Percentiles rank a stretch among this genome's conserved stretches.
Conservation (phyloP, 2,113 vertebrate genomes). For the Sturnus vulgaris region DNA sequence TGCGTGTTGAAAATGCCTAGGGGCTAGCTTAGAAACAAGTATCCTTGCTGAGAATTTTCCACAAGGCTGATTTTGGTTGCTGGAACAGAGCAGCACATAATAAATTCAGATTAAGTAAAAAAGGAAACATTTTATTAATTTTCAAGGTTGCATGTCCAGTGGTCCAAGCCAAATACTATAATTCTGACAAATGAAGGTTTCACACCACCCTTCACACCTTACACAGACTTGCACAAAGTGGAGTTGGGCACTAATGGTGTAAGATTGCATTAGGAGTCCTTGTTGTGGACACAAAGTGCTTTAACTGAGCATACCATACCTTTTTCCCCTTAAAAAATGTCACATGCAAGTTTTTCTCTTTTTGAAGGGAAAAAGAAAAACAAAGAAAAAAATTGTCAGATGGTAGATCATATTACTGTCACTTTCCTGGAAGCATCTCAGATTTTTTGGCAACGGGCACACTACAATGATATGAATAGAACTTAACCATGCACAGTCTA, state of each 20-base stretch:
- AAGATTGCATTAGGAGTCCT: not conserved
- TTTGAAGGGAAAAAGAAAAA: not conserved
- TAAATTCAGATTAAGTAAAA: not conserved
- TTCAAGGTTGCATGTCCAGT: not conserved
- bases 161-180: not conserved
- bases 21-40: not conserved
- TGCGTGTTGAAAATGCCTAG: not conserved
- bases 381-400: not conserved
- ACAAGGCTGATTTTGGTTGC: not conserved
- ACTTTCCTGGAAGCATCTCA: constrained; percentile 17
- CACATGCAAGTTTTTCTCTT: not conserved
- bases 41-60: not conserved
- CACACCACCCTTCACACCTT: not conserved
- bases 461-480: constrained; percentile 19
- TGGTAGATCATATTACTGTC: constrained; percentile 20
- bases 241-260: fast-evolving
- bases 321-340: not conserved
- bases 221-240: not conserved
- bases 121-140: not conserved
- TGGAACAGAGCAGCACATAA: not conserved
- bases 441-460: not conserved
- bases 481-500: not conserved
- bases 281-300: not conserved
- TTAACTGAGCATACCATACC: not conserved
- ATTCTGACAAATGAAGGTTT: not conserved